Evolutionary conservation across 2,888 invertebrate species (phyloP).

Genomic region (Archips crataeganus): DNA sequence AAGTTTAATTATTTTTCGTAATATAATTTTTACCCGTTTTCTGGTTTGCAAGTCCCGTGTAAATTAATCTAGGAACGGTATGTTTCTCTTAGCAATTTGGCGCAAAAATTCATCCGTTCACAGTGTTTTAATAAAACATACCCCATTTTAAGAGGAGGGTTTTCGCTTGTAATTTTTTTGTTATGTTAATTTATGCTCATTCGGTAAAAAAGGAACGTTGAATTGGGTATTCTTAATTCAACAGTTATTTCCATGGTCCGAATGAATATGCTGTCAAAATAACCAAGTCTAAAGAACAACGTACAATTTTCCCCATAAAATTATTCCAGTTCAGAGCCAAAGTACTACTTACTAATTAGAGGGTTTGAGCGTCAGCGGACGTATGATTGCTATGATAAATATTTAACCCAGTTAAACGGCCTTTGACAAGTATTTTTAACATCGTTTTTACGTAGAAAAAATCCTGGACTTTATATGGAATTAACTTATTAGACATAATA

Average conservation of each 20-base stretch:
- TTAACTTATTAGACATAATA: background rate
- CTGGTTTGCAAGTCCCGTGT: background rate
- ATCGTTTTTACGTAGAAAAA: background rate
- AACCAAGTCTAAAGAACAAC: slow-evolving; percentile 20
- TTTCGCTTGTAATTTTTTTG: slow-evolving; percentile 15
- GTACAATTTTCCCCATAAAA: slow-evolving; percentile 30
- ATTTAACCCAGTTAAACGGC: background rate
- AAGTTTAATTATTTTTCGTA: background rate
- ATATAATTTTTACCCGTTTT: background rate
- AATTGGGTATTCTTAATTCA: slow-evolving; percentile 20
- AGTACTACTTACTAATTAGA: slow-evolving; percentile 37
- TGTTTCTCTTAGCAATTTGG: slow-evolving; percentile 5
- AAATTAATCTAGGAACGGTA: slow-evolving; percentile 9
- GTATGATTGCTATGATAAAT: slow-evolving; percentile 16
- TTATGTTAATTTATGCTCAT: slow-evolving; percentile 26
- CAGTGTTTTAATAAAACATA: slow-evolving; percentile 17
- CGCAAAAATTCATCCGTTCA: slow-evolving; percentile 16
- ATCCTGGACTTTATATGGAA: background rate
- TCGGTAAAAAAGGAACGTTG: slow-evolving; percentile 19
- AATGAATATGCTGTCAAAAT: slow-evolving; percentile 25
- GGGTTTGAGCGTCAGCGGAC: slow-evolving; percentile 15
- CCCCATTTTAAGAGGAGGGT: background rate
- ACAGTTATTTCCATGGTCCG: slow-evolving; percentile 15
- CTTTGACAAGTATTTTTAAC: background rate
- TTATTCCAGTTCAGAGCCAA: slow-evolving; percentile 31